Conservation (phyloP, 2,888 invertebrate species). For the Norana najaformis region DNA sequence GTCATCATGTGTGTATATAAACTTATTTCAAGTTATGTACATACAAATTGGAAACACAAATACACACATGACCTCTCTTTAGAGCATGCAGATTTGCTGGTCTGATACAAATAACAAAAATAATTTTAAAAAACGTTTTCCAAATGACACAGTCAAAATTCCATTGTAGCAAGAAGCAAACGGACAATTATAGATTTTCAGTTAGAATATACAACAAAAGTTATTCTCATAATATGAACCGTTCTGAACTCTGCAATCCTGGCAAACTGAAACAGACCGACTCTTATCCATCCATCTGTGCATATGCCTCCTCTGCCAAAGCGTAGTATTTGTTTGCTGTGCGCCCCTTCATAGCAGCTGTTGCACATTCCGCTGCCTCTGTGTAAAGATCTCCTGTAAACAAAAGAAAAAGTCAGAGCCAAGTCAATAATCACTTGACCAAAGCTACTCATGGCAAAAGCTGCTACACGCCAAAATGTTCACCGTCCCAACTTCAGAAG, state of each 20-base stretch:
- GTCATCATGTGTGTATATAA: neutral
- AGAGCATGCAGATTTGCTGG: neutral
- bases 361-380: constrained; percentile 67
- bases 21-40: neutral
- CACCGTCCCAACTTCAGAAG: neutral
- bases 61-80: neutral
- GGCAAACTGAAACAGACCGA: neutral
- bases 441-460: neutral
- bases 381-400: constrained; percentile 65
- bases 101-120: neutral
- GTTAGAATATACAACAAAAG: neutral
- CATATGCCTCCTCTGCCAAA: constrained; percentile 65
- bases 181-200: neutral
- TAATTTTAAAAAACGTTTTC: neutral
- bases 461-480: neutral
- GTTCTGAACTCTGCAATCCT: neutral
- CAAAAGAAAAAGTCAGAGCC: neutral
- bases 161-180: neutral
- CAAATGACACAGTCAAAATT: neutral
- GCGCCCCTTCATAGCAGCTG: constrained; percentile 67
- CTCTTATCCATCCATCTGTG: constrained; percentile 49
- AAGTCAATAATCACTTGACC: neutral
- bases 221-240: neutral
- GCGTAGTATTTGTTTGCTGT: constrained; percentile 66
- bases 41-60: neutral